Evolutionary conservation across 2,113 vertebrate genomes (phyloP), one percentile per base, ranked within the genome.

Genomic region (Kryptolebias marmoratus): DNA sequence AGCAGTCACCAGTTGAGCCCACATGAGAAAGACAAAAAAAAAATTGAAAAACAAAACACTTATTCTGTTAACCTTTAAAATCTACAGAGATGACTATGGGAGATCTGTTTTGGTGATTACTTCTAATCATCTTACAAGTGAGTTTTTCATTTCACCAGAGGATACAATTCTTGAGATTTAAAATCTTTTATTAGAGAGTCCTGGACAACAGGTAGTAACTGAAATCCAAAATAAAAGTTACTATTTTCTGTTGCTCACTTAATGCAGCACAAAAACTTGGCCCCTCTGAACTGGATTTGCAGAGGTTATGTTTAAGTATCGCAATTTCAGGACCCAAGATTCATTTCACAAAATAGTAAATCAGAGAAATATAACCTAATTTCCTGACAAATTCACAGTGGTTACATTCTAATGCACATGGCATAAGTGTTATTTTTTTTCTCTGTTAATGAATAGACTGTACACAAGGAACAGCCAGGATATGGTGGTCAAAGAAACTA

Each of bases 51-150:
- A 42, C 5, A 42, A 42, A 42, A 42, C 5, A 42, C 69, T 22
- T 52, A 68, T 78, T 77, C 52, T 32, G 49, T 73, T 27, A n/a
- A 28, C 31, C 69, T 73, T 75, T 79, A 50, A 65, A 71, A 16
- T 67, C 57, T 53, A 64, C 52, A 27, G n/a, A 50, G 71, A 42
- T 54, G 56, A 61, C 64, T 61, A 47, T 63, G 77, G 36, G 67
- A 73, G 64, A 76, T 69, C 62, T 22, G 22, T 22, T 22, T 22
- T 22, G 22, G 22, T 22, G 22, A 22, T 22, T 22, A 22, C 22
- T 22, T 22, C 22, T 22, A 22, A 22, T 22, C 22, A 22, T 22
- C 22, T 22, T 22, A 22, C 22, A 22, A 22, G 22, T 22, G 22
- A 22, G 22, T 22, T 22, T 22, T 22, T 22, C 22, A 22, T 22